Percentiles rank a stretch among this genome's conserved stretches.
Evolutionary conservation across 2,113 vertebrate genomes (phyloP).

Genomic region (Gnathonemus echidnorhynchus): DNA sequence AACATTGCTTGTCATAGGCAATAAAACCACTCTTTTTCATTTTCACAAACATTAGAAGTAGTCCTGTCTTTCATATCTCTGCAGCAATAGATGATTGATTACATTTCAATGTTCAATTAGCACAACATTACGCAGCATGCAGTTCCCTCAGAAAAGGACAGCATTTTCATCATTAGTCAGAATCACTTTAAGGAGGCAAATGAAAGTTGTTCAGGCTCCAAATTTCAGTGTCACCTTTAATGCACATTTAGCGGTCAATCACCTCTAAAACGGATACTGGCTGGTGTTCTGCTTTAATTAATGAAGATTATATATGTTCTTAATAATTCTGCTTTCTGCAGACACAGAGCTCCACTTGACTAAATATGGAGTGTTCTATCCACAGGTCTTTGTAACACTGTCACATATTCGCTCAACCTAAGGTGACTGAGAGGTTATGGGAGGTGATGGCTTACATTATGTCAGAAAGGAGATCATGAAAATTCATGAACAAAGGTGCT

Average conservation of each 20-base stretch:
- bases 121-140: not conserved
- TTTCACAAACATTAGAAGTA: not conserved
- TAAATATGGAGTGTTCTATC: slow-evolving; percentile 40
- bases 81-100: not conserved
- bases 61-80: not conserved
- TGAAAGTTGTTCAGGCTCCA: not conserved
- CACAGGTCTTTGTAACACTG: slow-evolving; percentile 35
- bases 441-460: slow-evolving; percentile 8
- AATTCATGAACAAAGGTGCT: not conserved
- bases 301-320: slow-evolving; percentile 52
- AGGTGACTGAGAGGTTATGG: slow-evolving; percentile 33
- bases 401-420: slow-evolving; percentile 33
- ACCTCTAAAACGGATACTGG: slow-evolving; percentile 62
- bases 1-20: not conserved
- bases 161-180: not conserved
- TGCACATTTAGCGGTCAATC: slow-evolving; percentile 62
- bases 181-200: not conserved
- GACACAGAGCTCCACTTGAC: slow-evolving; percentile 48
- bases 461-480: not conserved
- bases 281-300: slow-evolving; percentile 57
- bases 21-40: not conserved
- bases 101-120: not conserved
- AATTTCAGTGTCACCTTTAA: slow-evolving; percentile 34
- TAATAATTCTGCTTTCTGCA: slow-evolving; percentile 47
- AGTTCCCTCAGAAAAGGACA: not conserved